Evolutionary conservation across 2,888 invertebrate species (phyloP).

Genomic region (Chrysolina haemoptera): DNA sequence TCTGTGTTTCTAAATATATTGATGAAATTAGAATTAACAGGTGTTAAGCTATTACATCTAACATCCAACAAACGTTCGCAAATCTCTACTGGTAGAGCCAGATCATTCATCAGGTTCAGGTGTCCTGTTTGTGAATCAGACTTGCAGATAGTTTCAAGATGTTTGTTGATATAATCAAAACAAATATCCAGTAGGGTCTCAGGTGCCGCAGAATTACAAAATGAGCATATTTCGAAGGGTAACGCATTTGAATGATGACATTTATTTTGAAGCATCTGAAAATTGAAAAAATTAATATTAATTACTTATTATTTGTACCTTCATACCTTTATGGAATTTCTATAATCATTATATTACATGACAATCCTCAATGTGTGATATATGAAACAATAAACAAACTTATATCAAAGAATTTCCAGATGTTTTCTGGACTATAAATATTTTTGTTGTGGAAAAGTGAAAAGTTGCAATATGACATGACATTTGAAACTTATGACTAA

Average conservation of each 20-base stretch:
- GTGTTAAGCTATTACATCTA: slow-evolving; percentile 70
- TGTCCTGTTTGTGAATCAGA: slow-evolving; percentile 65
- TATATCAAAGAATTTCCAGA: slow-evolving; percentile 57
- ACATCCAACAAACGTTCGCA: slow-evolving; percentile 79
- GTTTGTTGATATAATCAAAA: slow-evolving; percentile 75
- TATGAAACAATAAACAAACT: slow-evolving; percentile 14
- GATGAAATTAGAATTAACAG: slow-evolving; percentile 78
- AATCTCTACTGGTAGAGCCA: slow-evolving; percentile 80
- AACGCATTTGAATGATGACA: slow-evolving; percentile 67
- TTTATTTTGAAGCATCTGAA: slow-evolving; percentile 53
- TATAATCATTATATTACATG: slow-evolving; percentile 35
- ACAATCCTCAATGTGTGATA: slow-evolving; percentile 26
- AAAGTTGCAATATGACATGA: slow-evolving; percentile 50
- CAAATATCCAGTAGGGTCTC: slow-evolving; percentile 78
- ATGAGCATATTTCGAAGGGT: slow-evolving; percentile 66
- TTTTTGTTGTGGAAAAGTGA: slow-evolving; percentile 64
- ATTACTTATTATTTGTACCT: slow-evolving; percentile 4
- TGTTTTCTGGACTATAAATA: slow-evolving; percentile 57
- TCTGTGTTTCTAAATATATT: slow-evolving; percentile 80
- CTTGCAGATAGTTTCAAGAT: slow-evolving; percentile 76
- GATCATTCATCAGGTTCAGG: slow-evolving; percentile 74
- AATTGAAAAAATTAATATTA: slow-evolving; percentile 7
- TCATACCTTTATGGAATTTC: slow-evolving; percentile 12
- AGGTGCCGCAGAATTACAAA: slow-evolving; percentile 70
- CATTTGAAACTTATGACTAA: slow-evolving; percentile 44